These are phyloP conservation scores for Cephalotes varians DNA, from an alignment of 2,888 invertebrate species.

Conservation along the genomic window DNA sequence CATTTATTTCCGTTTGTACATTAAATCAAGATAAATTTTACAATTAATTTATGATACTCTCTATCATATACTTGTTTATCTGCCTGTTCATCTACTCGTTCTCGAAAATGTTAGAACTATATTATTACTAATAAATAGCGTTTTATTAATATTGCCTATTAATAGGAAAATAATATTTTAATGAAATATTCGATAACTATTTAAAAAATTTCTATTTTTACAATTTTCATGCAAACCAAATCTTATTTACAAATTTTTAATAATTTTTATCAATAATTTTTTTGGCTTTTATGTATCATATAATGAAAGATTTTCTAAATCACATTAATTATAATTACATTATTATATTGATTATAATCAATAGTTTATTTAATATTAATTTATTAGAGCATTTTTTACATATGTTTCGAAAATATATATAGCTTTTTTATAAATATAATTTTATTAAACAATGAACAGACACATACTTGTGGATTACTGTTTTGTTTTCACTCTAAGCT, in stretches of 20 bases:
- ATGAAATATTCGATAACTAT: neutral
- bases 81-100: neutral
- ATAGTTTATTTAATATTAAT: neutral
- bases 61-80: neutral
- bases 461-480: neutral
- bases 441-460: neutral
- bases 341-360: neutral
- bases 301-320: neutral
- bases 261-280: neutral
- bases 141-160: neutral
- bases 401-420: slow-evolving; percentile 11
- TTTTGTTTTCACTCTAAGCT: neutral
- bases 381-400: slow-evolving; percentile 10
- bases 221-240: neutral
- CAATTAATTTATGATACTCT: neutral
- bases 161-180: neutral
- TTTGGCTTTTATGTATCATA: neutral
- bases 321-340: too few species aligned
- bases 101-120: neutral
- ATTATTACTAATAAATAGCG: neutral
- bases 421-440: neutral
- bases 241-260: neutral
- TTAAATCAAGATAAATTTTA: neutral
- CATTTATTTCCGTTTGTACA: neutral
- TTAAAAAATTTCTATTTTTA: slow-evolving; percentile 3